Conservation (phyloP, 2,797 vertebrate genomes). For the Cirrhinus mrigala region DNA sequence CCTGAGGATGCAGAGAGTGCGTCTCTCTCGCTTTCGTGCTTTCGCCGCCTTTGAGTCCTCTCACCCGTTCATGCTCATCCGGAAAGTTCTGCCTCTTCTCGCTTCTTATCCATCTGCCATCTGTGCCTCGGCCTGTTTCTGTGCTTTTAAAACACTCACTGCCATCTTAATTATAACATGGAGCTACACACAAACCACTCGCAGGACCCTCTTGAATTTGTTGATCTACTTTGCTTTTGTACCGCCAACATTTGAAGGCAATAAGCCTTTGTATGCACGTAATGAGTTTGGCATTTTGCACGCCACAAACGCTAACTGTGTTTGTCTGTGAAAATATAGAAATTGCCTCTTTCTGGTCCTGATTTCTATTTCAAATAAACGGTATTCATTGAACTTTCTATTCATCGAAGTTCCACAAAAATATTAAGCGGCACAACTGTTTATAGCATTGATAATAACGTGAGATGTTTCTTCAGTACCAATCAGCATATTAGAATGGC, state of each 20-base stretch:
- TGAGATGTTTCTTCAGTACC: background rate
- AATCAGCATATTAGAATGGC: background rate
- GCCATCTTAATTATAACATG: conserved; percentile 33
- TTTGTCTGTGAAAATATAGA: background rate
- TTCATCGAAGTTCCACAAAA: background rate
- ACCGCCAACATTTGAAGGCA: background rate
- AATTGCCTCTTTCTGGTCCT: background rate
- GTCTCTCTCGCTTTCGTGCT: conserved; percentile 70
- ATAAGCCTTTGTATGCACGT: background rate
- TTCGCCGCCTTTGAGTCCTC: conserved; percentile 50
- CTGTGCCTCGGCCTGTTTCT: conserved; percentile 74
- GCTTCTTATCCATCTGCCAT: conserved; percentile 73
- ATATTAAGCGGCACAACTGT: too few relatives aligned
- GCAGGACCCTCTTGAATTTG: conserved; percentile 26
- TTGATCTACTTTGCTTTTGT: conserved; percentile 14
- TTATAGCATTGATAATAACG: background rate
- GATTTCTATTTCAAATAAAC: background rate
- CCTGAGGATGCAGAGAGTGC: conserved; percentile 65
- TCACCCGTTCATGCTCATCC: conserved; percentile 73
- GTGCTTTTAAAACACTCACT: conserved; percentile 61
- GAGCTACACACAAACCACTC: conserved; percentile 16
- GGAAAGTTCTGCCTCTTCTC: conserved; percentile 71
- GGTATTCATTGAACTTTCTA: background rate
- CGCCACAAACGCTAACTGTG: background rate
- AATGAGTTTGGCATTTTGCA: conserved; percentile 11